Evolutionary conservation across 2,797 vertebrate genomes (phyloP).

Genomic region (Pipistrellus pipistrellus): DNA sequence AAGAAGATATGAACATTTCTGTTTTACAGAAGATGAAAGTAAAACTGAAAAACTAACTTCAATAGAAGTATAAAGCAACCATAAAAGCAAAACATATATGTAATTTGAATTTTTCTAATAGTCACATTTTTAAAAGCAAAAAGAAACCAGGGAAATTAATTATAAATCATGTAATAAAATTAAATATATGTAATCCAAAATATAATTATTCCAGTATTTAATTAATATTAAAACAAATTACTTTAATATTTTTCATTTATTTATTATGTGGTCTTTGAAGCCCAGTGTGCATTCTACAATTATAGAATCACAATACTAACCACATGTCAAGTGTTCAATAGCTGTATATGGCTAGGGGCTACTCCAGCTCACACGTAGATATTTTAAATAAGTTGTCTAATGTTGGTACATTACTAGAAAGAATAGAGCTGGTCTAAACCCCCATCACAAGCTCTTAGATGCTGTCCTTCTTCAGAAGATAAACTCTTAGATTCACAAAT

Average conservation of each 20-base stretch:
- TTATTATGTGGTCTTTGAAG: neutral
- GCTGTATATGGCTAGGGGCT: neutral
- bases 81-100: neutral
- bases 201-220: neutral
- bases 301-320: neutral
- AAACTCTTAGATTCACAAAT: neutral
- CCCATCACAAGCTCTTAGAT: neutral
- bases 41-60: neutral
- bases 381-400: neutral
- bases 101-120: slow-evolving; percentile 28
- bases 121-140: neutral
- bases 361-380: neutral
- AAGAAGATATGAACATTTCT: neutral
- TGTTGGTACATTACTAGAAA: neutral
- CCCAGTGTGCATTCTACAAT: neutral
- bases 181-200: neutral
- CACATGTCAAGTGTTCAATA: neutral
- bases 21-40: neutral
- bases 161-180: neutral
- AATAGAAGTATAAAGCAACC: neutral
- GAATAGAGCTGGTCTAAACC: neutral
- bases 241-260: neutral
- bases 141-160: slow-evolving; percentile 19
- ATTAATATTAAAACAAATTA: slow-evolving; percentile 36
- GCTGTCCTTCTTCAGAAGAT: neutral